Conservation (phyloP, 2,797 vertebrate species). For the Hippoglossus hippoglossus region DNA sequence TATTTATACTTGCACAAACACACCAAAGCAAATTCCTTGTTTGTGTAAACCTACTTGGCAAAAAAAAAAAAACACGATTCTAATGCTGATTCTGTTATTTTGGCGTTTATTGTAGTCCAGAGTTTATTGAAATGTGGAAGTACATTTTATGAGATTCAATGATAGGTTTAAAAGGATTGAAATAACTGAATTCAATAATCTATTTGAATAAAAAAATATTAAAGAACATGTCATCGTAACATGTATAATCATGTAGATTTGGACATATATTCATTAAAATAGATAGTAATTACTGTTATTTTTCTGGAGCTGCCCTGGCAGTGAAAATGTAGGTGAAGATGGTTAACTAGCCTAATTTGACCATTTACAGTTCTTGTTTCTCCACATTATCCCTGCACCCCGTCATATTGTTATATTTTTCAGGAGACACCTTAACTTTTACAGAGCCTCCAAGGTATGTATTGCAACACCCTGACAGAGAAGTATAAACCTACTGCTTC, state of each 20-base stretch:
- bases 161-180: too few species aligned
- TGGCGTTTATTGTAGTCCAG: too few species aligned
- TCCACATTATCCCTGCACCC: too few species aligned
- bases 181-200: too few species aligned
- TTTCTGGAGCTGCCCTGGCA: not conserved
- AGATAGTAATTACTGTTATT: not conserved
- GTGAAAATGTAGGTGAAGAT: not conserved
- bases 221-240: not conserved
- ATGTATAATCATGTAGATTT: not conserved
- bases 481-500: conserved; percentile 6
- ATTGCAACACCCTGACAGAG: conserved; percentile 10
- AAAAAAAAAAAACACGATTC: too few species aligned
- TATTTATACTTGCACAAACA: too few species aligned
- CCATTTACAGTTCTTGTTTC: not conserved
- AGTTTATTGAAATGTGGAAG: too few species aligned
- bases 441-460: not conserved
- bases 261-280: not conserved
- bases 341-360: not conserved
- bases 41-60: too few species aligned
- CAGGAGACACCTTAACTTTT: not conserved
- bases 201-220: too few species aligned
- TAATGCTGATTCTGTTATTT: too few species aligned
- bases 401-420: not conserved
- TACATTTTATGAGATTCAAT: too few species aligned
- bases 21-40: too few species aligned